These are phyloP conservation scores for Paedocypris micromegethes DNA, from an alignment of 2,797 vertebrate genomes.

Conservation along the genomic window DNA sequence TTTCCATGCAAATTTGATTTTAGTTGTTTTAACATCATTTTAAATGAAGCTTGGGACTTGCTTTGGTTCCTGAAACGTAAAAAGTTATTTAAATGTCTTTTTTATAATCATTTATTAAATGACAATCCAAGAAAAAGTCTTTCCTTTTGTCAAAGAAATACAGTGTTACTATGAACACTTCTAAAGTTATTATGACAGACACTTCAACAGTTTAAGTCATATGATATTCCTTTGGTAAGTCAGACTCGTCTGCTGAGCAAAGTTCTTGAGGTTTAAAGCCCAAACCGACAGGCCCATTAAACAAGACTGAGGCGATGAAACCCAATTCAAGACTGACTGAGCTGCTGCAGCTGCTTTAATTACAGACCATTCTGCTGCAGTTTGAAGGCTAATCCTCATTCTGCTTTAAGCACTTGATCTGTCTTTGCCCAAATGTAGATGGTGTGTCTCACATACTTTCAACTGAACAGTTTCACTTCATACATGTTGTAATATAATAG, in stretches of 20 bases:
- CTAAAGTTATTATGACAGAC: constrained; percentile 59
- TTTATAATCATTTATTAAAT: too few species aligned
- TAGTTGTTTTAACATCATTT: too few species aligned
- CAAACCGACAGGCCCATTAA: constrained; percentile 54
- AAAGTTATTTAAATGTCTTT: too few species aligned
- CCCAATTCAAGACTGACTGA: constrained; percentile 51
- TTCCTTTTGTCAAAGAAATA: constrained; percentile 50
- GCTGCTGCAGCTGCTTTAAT: constrained; percentile 52
- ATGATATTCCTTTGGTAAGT: constrained; percentile 51
- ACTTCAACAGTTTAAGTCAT: constrained; percentile 51
- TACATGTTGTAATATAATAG: too few species aligned
- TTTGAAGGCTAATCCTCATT: constrained; percentile 49
- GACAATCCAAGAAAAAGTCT: constrained; percentile 27
- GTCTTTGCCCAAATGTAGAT: too few species aligned
- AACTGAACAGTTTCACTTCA: too few species aligned
- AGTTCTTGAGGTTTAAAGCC: constrained; percentile 49
- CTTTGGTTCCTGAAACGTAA: too few species aligned
- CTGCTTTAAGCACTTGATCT: constrained; percentile 37
- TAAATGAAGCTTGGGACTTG: too few species aligned
- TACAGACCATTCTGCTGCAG: constrained; percentile 46
- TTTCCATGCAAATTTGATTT: background rate
- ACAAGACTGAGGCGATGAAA: constrained; percentile 53
- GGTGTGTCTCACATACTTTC: too few species aligned
- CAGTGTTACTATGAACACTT: constrained; percentile 58
- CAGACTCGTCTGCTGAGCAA: constrained; percentile 33